Conservation (phyloP, 2,797 vertebrate species). For the Sebastes paucispinis region DNA sequence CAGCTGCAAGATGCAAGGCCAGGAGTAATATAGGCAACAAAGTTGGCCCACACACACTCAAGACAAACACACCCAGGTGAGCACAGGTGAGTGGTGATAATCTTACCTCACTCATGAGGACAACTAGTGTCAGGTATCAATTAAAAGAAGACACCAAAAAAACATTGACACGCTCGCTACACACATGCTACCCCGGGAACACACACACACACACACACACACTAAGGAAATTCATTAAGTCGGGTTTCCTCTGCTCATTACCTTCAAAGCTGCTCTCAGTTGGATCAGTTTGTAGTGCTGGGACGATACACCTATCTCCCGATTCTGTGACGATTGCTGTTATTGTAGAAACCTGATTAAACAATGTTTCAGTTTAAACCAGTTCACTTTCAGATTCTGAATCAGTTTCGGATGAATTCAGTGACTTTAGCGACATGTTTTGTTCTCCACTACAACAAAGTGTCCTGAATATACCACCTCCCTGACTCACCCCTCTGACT, state of each 20-base stretch:
- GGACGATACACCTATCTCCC: no score
- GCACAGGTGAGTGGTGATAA: constrained; percentile 24
- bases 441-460: not conserved
- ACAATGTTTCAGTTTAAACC: no score
- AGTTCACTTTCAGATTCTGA: no score
- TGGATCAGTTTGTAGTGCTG: rapidly evolving
- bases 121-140: constrained; percentile 35
- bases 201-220: constrained; percentile 2
- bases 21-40: not conserved
- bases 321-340: not conserved
- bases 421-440: not conserved
- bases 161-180: not conserved
- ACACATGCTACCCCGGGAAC: constrained; percentile 1
- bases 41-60: not conserved
- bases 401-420: no score
- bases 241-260: not conserved
- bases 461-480: not conserved
- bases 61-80: not conserved
- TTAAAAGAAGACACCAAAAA: not conserved
- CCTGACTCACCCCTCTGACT: not conserved
- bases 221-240: no score
- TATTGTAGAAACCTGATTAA: not conserved
- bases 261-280: not conserved
- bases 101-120: not conserved
- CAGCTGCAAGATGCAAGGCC: constrained; percentile 45